phyloP scores from a whole-genome alignment of 2,113 vertebrate species.

The Raphicerus campestris region DNA sequence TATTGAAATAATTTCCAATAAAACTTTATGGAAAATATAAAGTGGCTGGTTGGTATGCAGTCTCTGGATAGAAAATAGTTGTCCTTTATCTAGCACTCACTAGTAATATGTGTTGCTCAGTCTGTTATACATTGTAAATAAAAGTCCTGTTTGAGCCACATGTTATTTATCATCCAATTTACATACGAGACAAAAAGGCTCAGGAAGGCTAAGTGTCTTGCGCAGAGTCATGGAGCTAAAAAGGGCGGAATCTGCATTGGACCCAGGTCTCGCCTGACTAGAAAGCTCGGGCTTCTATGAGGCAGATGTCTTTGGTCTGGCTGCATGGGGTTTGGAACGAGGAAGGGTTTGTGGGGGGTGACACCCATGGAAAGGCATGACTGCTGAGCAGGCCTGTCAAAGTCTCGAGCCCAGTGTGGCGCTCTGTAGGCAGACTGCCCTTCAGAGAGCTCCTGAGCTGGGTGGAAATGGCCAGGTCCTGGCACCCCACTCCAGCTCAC shows the following conservation, averaged over 20 bases:
- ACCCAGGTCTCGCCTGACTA: not conserved
- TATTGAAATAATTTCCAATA: not conserved
- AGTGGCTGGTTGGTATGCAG: not conserved
- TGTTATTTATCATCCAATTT: not conserved
- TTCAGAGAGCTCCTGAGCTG: not conserved
- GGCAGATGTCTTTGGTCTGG: not conserved
- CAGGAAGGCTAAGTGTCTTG: not conserved
- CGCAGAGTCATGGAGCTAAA: not conserved
- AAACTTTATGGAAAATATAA: not conserved
- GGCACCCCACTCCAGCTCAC: not conserved
- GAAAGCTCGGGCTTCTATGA: not conserved
- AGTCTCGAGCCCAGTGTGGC: not conserved
- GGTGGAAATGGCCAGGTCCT: not conserved
- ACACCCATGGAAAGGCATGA: not conserved
- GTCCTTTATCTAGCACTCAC: not conserved
- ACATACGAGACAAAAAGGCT: not conserved
- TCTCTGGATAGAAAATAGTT: not conserved
- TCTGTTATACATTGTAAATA: not conserved
- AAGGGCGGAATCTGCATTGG: not conserved
- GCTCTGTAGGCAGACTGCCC: not conserved
- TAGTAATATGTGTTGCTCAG: not conserved
- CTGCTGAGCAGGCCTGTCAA: not conserved
- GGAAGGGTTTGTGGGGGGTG: not conserved
- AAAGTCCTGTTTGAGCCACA: not conserved
- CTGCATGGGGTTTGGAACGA: not conserved